Evolutionary conservation across 1,140 invertebrate species (phyloP).

Genomic region (Papilio glaucus): DNA sequence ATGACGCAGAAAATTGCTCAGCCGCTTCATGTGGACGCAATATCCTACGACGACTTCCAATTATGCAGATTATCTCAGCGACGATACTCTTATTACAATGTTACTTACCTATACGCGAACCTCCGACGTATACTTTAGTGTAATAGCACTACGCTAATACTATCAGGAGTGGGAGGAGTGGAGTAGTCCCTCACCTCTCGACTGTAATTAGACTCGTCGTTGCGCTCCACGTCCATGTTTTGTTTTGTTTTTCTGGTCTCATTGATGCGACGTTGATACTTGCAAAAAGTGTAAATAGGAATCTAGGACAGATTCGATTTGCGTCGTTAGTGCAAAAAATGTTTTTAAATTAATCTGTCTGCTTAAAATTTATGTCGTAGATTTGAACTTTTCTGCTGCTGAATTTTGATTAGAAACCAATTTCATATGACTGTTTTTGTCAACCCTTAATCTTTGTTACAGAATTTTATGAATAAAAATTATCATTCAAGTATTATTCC

Average conservation of each 20-base stretch:
- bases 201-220: slow-evolving; percentile 35
- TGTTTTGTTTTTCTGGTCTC: slow-evolving; percentile 22
- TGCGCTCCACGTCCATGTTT: slow-evolving; percentile 12
- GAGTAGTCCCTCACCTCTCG: too few relatives aligned
- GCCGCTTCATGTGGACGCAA: slow-evolving; percentile 76
- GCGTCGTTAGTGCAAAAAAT: slow-evolving; percentile 27
- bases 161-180: slow-evolving; percentile 22
- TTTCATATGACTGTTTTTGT: too few relatives aligned
- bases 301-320: slow-evolving; percentile 33
- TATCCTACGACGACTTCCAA: slow-evolving; percentile 79
- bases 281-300: slow-evolving; percentile 29
- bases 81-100: slow-evolving; percentile 70
- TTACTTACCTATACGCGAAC: slow-evolving; percentile 57
- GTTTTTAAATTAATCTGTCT: background rate
- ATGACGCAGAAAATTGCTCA: slow-evolving; percentile 81
- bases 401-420: too few relatives aligned
- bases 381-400: too few relatives aligned
- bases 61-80: slow-evolving; percentile 78
- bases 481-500: too few relatives aligned
- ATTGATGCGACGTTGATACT: slow-evolving; percentile 27
- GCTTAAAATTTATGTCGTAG: background rate
- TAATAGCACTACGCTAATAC: slow-evolving; percentile 32
- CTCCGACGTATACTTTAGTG: slow-evolving; percentile 29
- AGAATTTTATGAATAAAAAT: too few relatives aligned
- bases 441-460: too few relatives aligned